phyloP scores from a whole-genome alignment of 2,797 vertebrate species.

The Heterohyrax brucei region DNA sequence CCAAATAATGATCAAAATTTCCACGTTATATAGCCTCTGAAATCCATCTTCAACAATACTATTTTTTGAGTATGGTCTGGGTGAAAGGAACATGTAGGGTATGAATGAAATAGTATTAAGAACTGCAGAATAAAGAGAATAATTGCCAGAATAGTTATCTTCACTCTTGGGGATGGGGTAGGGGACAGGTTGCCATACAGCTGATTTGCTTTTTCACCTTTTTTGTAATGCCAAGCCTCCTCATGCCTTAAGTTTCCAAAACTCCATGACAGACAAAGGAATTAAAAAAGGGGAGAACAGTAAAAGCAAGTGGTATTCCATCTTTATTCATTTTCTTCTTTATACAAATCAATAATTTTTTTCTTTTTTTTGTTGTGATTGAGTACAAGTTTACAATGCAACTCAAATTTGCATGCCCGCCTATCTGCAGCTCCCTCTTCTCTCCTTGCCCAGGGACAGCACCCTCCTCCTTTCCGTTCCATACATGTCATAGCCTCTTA shows the following conservation, averaged over 20 bases:
- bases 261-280: not conserved
- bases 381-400: no score
- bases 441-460: no score
- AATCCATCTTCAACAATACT: not conserved
- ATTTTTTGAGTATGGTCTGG: slow-evolving; percentile 25
- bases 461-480: no score
- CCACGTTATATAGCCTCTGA: not conserved
- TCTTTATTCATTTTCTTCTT: not conserved
- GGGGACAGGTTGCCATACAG: not conserved
- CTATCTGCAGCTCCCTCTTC: no score
- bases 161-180: not conserved
- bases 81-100: not conserved
- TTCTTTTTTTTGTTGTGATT: no score
- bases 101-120: not conserved
- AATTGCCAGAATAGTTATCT: not conserved
- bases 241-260: slow-evolving; percentile 36
- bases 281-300: not conserved
- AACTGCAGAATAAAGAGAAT: not conserved
- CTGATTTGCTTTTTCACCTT: not conserved
- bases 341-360: not conserved
- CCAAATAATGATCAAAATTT: not conserved
- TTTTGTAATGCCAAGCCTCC: not conserved
- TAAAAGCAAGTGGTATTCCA: not conserved
- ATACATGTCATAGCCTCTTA: no score
- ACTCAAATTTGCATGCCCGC: no score